Evolutionary conservation across 2,113 vertebrate species (phyloP), one percentile per base, ranked within the genome.

Genomic region (Platanista minor): DNA sequence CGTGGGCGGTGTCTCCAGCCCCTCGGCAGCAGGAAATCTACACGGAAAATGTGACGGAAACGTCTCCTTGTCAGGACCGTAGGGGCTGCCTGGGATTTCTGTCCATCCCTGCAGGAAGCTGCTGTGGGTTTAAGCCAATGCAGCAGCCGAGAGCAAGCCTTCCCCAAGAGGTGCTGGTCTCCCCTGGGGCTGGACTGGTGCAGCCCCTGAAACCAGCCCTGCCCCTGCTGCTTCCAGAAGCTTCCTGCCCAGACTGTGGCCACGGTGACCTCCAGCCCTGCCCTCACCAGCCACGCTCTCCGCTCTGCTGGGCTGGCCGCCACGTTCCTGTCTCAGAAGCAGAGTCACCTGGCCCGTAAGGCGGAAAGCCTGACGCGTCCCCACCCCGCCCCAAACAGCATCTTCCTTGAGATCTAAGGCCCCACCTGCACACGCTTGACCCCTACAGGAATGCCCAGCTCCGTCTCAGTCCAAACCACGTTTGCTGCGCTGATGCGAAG

Each of bases 1-100:
- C 1, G 1, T 0, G 6, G 33, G 33, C 13, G 31, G 67, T 8
- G 31, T 62, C 3, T 0, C 25, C 39, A 15, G 69, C 54, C 86
- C 54, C 54, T 39, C 8, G 8, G 21, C 27, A 0, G 33, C 17
- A 29, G 77, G 80, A 62, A 14, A 36, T 8, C 8, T 25, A 25
- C 39, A 1, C 0, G 0, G 46, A 23, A 49, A 5, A 4, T 1
- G 39, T 2, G 0, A 25, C 1, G 13, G 61, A n/a, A 9, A 2
- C 0, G 39, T 57, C 8, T 82, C 41, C 15, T n/a, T 9, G 17
- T 11, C 43, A 92, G 88, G 0, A 0, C 36, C 57, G 10, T 15
- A 21, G 72, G 66, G 86, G 80, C 93, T 57, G 71, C 54, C 52
- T 15, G 54, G 36, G 27, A 80, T 66, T 8, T 75, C 43, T 84